phyloP scores from a whole-genome alignment of 2,113 vertebrate genomes.

The Tachuris rubrigastra region DNA sequence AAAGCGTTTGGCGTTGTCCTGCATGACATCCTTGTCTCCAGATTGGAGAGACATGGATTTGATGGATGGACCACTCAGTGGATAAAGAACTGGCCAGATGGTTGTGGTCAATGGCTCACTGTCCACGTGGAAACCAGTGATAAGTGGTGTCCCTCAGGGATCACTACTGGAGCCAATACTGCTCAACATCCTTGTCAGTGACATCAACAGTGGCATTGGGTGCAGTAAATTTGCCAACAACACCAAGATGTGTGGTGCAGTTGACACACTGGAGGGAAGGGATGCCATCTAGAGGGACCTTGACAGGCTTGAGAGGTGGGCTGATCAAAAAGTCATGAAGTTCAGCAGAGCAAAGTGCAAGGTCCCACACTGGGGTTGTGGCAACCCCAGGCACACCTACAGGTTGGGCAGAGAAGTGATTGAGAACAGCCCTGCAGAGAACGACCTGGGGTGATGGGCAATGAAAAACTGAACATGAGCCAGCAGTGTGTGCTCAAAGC shows the following conservation, averaged over 20 bases:
- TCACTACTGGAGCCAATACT: not conserved
- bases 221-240: not conserved
- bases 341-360: not conserved
- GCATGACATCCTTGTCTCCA: not conserved
- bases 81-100: not conserved
- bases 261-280: fast-evolving
- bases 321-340: not conserved
- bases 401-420: not conserved
- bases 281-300: not conserved
- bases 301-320: not conserved
- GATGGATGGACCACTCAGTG: not conserved
- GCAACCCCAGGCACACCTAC: not conserved
- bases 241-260: not conserved
- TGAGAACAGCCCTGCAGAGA: not conserved
- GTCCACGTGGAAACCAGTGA: not conserved
- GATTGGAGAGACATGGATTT: not conserved
- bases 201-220: not conserved
- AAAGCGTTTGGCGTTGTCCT: not conserved
- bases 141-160: not conserved
- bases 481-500: not conserved
- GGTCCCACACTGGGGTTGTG: not conserved
- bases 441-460: not conserved
- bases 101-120: not conserved
- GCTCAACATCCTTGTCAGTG: not conserved
- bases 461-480: not conserved